Conservation (phyloP, 2,888 invertebrate genomes). For the Plebejus melissa region DNA sequence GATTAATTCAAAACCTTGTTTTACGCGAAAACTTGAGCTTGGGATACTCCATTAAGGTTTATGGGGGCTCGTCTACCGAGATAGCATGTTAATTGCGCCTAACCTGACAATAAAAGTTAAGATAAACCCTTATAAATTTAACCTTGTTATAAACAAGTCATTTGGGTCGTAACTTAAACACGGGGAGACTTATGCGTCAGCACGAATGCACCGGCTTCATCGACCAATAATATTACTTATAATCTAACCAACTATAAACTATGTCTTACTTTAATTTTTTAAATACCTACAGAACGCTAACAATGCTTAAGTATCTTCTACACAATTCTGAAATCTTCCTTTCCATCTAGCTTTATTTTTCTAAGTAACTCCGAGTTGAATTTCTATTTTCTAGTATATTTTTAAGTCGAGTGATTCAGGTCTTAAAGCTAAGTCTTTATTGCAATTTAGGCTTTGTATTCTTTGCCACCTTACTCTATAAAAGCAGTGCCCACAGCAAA, state of each 20-base stretch:
- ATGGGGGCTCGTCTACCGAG: neutral
- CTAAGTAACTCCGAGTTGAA: neutral
- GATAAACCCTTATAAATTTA: neutral
- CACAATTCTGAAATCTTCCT: neutral
- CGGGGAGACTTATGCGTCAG: neutral
- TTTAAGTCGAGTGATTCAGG: neutral
- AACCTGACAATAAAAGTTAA: neutral
- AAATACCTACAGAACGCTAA: neutral
- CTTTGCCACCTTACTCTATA: neutral
- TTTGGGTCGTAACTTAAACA: neutral
- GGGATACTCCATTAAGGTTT: slow-evolving; percentile 14
- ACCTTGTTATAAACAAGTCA: neutral
- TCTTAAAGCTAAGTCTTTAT: slow-evolving; percentile 9
- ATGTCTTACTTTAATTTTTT: no score
- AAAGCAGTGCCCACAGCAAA: neutral
- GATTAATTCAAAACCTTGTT: neutral
- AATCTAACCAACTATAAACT: neutral
- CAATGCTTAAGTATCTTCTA: neutral
- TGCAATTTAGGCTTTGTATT: slow-evolving; percentile 7
- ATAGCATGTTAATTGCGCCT: slow-evolving; percentile 39
- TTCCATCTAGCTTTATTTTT: slow-evolving; percentile 1
- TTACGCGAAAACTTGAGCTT: slow-evolving; percentile 9
- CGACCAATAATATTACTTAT: neutral
- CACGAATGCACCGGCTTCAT: neutral
- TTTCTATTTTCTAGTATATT: slow-evolving; percentile 22